A percentile compares a stretch with the other conserved stretches of the same genome.
Evolutionary conservation across 2,113 vertebrate genomes (phyloP).

Genomic region (Herpetotheres cachinnans): DNA sequence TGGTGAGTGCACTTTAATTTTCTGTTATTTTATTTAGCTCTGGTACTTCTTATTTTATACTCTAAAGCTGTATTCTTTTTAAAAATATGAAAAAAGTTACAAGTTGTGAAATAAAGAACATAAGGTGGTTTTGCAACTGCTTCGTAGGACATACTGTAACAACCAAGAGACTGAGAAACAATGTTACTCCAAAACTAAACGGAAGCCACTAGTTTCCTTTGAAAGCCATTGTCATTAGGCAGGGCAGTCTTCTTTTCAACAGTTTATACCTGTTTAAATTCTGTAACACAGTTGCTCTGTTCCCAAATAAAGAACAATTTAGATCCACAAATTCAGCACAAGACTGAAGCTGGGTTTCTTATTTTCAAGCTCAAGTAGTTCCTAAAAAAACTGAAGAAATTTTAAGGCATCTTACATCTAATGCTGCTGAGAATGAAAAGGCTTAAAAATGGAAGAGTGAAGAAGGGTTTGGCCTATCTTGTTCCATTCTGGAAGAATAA

Average conservation of each 20-base stretch:
- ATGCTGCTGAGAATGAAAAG: not conserved
- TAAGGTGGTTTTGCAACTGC: not conserved
- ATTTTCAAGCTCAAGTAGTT: not conserved
- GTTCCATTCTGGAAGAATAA: not conserved
- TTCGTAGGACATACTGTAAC: not conserved
- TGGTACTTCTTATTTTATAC: not conserved
- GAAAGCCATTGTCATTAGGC: not conserved
- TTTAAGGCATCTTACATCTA: not conserved
- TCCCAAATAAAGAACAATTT: not conserved
- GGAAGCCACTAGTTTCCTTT: not conserved
- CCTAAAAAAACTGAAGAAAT: not conserved
- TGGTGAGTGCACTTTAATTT: not conserved
- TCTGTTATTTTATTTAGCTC: not conserved
- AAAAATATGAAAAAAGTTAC: not conserved
- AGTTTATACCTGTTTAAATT: not conserved
- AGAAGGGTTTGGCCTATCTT: not conserved
- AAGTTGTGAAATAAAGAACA: not conserved
- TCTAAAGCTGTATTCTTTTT: not conserved
- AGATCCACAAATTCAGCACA: not conserved
- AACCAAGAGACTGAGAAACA: not conserved
- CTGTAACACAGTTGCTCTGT: not conserved
- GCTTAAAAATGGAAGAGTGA: not conserved
- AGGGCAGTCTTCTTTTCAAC: not conserved
- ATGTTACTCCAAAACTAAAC: not conserved
- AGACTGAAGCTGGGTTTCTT: not conserved